These are phyloP conservation scores for Bettongia penicillata DNA, from an alignment of 2,113 vertebrate genomes.

Conservation along the genomic window DNA sequence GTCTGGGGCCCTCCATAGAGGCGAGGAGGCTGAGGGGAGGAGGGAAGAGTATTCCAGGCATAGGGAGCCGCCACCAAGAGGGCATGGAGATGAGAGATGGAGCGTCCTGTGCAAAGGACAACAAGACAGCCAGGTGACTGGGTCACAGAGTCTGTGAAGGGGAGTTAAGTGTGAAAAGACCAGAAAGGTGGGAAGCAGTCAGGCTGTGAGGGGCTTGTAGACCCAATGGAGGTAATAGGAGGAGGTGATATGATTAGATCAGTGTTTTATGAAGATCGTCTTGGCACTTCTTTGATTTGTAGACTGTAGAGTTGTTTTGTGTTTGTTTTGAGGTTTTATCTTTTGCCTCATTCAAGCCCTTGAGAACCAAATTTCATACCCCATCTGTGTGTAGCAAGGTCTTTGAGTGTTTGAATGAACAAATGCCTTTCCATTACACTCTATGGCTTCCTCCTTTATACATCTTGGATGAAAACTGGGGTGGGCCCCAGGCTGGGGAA, in stretches of 20 bases:
- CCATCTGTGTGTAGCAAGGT: background rate
- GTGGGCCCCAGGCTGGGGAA: background rate
- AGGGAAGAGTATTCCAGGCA: background rate
- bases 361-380: background rate
- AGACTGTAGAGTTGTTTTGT: background rate
- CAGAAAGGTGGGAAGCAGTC: background rate
- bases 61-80: background rate
- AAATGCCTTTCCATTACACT: background rate
- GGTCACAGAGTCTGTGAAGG: background rate
- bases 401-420: background rate
- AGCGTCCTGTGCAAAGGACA: background rate
- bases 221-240: background rate
- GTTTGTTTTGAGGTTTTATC: too few relatives aligned
- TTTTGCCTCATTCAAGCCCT: background rate
- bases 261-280: background rate
- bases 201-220: background rate
- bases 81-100: background rate
- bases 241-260: background rate
- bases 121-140: background rate
- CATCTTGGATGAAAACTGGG: background rate
- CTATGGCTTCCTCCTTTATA: background rate
- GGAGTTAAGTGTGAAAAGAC: background rate
- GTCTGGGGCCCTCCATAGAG: background rate
- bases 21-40: background rate
- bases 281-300: background rate